Percentiles rank a stretch among this genome's conserved stretches.
Evolutionary conservation across 2,797 vertebrate species (phyloP).

Genomic region (Menidia menidia): DNA sequence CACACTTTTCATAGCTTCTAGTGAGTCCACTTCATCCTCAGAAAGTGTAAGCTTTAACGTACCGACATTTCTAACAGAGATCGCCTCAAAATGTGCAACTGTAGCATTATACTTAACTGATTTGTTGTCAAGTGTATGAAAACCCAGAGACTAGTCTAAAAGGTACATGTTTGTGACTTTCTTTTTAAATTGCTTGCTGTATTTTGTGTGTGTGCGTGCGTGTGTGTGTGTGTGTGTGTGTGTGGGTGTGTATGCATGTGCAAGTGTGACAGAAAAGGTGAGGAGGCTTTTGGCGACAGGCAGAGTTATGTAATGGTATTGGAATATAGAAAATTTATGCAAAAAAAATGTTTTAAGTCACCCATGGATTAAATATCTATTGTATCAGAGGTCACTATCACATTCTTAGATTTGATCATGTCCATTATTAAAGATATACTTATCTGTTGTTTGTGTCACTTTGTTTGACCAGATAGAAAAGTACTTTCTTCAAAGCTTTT

Average conservation of each 20-base stretch:
- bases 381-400: conserved; percentile 86
- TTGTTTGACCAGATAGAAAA: conserved; percentile 8
- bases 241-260: no score
- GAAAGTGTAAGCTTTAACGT: conserved; percentile 93
- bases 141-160: conserved; percentile 83
- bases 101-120: conserved; percentile 87
- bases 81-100: conserved; percentile 89
- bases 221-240: no score
- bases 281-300: conserved; percentile 87
- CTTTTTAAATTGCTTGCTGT: conserved; percentile 80
- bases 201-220: conserved; percentile 66
- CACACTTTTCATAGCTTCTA: conserved; percentile 75
- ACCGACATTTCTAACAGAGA: conserved; percentile 88
- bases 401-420: conserved; percentile 87
- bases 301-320: conserved; percentile 85
- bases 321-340: conserved; percentile 83
- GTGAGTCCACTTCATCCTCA: conserved; percentile 77
- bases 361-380: conserved; percentile 86
- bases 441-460: conserved; percentile 77
- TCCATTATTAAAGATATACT: conserved; percentile 88
- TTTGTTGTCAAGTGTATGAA: conserved; percentile 86
- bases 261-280: conserved; percentile 75
- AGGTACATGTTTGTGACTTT: conserved; percentile 86
- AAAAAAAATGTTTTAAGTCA: conserved; percentile 80
- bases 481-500: no score